These are phyloP conservation scores for Psittacula cyanocephala DNA, from an alignment of 2,113 vertebrate genomes.

Conservation along the genomic window DNA sequence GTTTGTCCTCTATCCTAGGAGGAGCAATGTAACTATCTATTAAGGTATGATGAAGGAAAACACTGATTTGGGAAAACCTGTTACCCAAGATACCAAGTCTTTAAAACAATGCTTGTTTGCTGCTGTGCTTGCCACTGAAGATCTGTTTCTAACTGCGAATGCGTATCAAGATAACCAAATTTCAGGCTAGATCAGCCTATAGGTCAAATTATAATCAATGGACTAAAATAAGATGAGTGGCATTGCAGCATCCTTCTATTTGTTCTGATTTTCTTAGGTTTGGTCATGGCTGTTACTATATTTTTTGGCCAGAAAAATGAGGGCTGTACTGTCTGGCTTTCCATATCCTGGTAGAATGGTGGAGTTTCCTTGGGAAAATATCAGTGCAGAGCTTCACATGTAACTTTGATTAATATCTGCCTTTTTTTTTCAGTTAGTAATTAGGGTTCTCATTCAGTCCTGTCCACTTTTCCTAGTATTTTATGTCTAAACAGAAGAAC, in stretches of 20 bases:
- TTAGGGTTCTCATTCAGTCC: neutral
- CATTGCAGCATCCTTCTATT: neutral
- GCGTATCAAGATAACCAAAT: neutral
- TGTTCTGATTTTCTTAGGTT: neutral
- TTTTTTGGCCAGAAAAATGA: neutral
- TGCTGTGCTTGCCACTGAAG: neutral
- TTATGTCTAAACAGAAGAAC: neutral
- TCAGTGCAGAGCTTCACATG: neutral
- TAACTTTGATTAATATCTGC: neutral
- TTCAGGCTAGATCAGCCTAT: neutral
- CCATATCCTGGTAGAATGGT: neutral
- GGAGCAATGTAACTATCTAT: neutral
- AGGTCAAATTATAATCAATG: neutral
- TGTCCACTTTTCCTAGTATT: neutral
- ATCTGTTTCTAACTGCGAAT: neutral
- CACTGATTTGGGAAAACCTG: neutral
- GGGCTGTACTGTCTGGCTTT: neutral
- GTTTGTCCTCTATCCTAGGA: neutral
- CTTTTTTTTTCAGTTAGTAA: neutral
- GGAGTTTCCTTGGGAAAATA: neutral
- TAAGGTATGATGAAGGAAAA: constrained; percentile 1
- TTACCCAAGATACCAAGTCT: neutral
- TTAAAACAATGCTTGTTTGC: neutral
- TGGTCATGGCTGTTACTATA: neutral
- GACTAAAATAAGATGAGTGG: neutral